Evolutionary conservation across 2,113 vertebrate species (phyloP).

Genomic region (Megaceryle maxima): DNA sequence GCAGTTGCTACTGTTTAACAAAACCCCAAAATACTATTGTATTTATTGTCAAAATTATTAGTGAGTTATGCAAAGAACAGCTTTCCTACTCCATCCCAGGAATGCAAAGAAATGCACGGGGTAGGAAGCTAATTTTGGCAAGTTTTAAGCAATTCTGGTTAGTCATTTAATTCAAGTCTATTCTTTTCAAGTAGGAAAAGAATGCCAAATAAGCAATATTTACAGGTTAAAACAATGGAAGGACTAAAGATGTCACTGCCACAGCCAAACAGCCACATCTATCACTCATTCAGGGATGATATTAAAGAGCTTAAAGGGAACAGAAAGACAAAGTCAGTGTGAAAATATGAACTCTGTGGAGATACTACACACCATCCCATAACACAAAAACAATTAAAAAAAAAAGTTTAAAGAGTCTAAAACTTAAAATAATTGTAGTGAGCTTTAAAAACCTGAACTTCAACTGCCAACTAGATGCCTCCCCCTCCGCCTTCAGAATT

Average conservation of each 20-base stretch:
- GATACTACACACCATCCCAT: background rate
- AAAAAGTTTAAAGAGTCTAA: background rate
- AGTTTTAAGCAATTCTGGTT: slow-evolving; percentile 10
- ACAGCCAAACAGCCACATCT: slow-evolving; percentile 1
- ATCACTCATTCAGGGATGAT: background rate
- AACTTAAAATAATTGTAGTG: background rate
- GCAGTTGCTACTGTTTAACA: background rate
- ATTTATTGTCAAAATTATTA: background rate
- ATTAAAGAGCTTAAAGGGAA: background rate
- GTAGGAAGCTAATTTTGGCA: background rate
- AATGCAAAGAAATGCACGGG: background rate
- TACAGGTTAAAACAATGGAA: slow-evolving; percentile 51
- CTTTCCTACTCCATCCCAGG: background rate
- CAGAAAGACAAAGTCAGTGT: background rate
- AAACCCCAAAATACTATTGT: background rate
- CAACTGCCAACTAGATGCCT: background rate
- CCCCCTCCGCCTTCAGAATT: background rate
- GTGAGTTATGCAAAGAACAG: background rate
- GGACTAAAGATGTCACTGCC: slow-evolving; percentile 28
- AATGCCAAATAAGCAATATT: slow-evolving; percentile 12
- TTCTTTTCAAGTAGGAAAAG: slow-evolving; percentile 20
- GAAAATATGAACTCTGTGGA: background rate
- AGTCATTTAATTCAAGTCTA: slow-evolving; percentile 41
- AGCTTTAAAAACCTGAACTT: background rate
- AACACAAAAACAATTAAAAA: background rate